Evolutionary conservation across 2,888 invertebrate species (phyloP).

Genomic region (Ormyrus thymus): DNA sequence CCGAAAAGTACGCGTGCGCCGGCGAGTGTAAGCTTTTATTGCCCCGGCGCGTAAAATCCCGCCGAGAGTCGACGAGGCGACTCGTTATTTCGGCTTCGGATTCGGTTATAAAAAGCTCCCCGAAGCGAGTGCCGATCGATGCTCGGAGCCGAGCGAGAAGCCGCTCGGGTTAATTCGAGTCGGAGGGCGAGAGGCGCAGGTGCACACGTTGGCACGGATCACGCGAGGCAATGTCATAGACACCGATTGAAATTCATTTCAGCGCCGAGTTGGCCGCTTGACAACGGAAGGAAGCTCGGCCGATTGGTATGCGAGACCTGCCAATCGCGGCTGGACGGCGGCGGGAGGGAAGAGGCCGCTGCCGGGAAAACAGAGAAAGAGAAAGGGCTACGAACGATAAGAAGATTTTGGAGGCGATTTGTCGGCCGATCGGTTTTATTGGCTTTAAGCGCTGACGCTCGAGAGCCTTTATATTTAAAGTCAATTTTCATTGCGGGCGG

Average conservation of each 20-base stretch:
- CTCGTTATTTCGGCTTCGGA: too few relatives aligned
- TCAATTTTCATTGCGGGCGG: too few relatives aligned
- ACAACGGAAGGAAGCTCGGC: conserved; percentile 72
- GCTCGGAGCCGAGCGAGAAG: too few relatives aligned
- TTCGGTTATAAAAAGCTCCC: too few relatives aligned
- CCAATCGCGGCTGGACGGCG: conserved; percentile 42
- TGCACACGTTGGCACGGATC: conserved; percentile 54
- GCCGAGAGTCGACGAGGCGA: too few relatives aligned
- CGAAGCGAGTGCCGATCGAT: too few relatives aligned
- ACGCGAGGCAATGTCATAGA: conserved; percentile 55
- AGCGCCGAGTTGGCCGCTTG: conserved; percentile 64
- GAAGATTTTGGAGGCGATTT: not conserved
- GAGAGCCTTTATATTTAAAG: too few relatives aligned
- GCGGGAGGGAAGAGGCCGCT: conserved; percentile 13
- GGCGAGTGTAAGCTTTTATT: not conserved
- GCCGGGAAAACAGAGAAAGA: conserved; percentile 43
- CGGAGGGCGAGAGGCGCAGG: not conserved
- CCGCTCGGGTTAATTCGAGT: not conserved
- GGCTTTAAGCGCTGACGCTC: too few relatives aligned
- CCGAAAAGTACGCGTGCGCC: not conserved
- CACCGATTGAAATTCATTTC: conserved; percentile 70
- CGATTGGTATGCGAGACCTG: conserved; percentile 70
- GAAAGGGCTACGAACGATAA: conserved; percentile 50
- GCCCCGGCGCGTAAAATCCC: too few relatives aligned
- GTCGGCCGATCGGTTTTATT: too few relatives aligned